Evolutionary conservation across 2,888 invertebrate species (phyloP).

Genomic region (Mesoligia furuncula): DNA sequence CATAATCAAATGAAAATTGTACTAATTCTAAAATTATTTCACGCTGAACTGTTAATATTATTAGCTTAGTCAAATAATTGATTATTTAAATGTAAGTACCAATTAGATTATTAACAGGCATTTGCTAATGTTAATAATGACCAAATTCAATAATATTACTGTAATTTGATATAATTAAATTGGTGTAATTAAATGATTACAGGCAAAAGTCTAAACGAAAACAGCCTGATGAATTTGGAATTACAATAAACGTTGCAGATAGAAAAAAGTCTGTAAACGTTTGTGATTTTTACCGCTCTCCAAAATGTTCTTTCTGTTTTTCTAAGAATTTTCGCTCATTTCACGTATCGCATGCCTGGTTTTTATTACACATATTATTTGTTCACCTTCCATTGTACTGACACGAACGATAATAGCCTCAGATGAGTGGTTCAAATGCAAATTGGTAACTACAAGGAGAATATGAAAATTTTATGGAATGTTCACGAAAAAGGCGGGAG

Average conservation of each 20-base stretch:
- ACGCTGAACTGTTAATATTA: background rate
- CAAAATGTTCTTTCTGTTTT: conserved; percentile 1
- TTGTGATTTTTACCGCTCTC: conserved; percentile 4
- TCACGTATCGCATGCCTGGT: background rate
- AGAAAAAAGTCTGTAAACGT: background rate
- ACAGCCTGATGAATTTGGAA: conserved; percentile 4
- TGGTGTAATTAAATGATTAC: background rate
- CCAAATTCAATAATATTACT: background rate
- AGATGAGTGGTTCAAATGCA: conserved; percentile 61
- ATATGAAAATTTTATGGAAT: conserved; percentile 71
- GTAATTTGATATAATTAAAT: background rate
- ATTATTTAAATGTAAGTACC: background rate
- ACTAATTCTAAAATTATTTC: background rate
- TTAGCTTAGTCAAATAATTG: background rate
- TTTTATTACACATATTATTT: conserved; percentile 31
- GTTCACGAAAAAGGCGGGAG: conserved; percentile 67
- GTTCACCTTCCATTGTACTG: conserved; percentile 30
- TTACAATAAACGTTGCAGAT: background rate
- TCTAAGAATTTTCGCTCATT: conserved; percentile 16
- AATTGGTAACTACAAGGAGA: conserved; percentile 59
- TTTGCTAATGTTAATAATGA: background rate
- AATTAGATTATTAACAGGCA: background rate
- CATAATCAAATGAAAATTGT: background rate
- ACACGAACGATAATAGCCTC: conserved; percentile 44
- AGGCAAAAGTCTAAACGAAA: background rate